Conservation (phyloP, 2,888 invertebrate genomes). For the Ganaspis brasiliensis region DNA sequence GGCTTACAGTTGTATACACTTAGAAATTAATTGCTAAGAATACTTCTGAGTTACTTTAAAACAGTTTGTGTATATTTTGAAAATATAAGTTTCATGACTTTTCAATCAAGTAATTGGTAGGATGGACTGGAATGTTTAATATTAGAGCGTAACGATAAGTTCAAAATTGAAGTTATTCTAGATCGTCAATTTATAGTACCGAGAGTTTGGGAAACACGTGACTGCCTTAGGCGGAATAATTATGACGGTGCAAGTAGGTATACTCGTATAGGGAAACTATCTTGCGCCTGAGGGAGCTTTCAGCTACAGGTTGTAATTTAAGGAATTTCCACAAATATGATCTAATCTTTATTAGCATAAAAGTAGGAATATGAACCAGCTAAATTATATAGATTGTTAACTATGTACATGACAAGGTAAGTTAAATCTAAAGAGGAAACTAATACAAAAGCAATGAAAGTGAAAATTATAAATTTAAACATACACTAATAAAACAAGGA, state of each 20-base stretch:
- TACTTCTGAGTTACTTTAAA: too few species aligned
- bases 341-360: conserved; percentile 24
- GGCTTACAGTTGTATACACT: too few species aligned
- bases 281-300: conserved; percentile 32
- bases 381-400: conserved; percentile 13
- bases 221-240: conserved; percentile 66
- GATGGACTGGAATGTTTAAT: conserved; percentile 35
- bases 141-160: conserved; percentile 35
- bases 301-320: conserved; percentile 28
- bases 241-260: conserved; percentile 62
- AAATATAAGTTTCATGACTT: too few species aligned
- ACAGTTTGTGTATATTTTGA: too few species aligned
- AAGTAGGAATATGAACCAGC: background rate
- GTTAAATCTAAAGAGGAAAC: background rate
- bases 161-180: conserved; percentile 25
- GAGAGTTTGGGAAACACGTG: conserved; percentile 57
- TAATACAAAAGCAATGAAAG: background rate
- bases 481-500: background rate
- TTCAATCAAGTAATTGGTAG: conserved; percentile 6
- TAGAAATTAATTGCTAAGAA: too few species aligned
- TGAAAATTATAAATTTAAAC: background rate
- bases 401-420: background rate
- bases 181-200: conserved; percentile 36
- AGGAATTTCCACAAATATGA: conserved; percentile 34
- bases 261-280: conserved; percentile 32